Base-by-base conservation (phyloP, 2,888 invertebrate genomes). In the Lycophotia porphyrea region DNA sequence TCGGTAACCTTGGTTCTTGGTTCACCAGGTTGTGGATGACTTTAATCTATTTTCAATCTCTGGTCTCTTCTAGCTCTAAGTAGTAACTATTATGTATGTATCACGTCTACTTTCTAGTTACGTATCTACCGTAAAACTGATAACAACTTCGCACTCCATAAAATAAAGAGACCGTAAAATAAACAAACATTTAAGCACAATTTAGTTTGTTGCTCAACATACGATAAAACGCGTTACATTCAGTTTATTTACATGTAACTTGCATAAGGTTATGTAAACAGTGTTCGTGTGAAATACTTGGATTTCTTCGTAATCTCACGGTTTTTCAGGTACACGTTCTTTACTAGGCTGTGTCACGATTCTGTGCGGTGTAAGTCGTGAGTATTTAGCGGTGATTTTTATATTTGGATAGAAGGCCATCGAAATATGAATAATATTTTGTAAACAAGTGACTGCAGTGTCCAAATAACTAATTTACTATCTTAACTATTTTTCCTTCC, bases 221-320 rank as follows among this genome's bases (percentile, higher is more conserved):
- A 36, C 78, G 36, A 78, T 71, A 70, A 73, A 74, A 66, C 63
- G 31, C 5, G 27, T 27, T 36, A 52, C 82, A 67, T 70, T 61
- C 24, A 61, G 69, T 67, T 77, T 77, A 71, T 81, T 81, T 76
- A 71, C 73, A 83, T 79, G 39, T 81, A 42, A 44, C 63, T 89
- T 86, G 76, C 81, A 84, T 89, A 86, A 86, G 39, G 73, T 88
- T 84, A 85, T 83, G 74, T 88, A 87, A 88, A 88, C 78, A 71
- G 49, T 72, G 70, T 71, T 81, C 79, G 84, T 82, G 86, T 39
- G 75, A 87, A 84, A 75, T 76, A 74, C 42, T 80, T 36, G 49
- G 74, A 73, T 85, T 80, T 75, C 71, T 78, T 80, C 71, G 74
- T 79, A 86, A 86, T 88, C 87, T 80, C 86, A 87, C 90, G 78